A percentile compares a stretch with the other conserved stretches of the same genome.
These are phyloP conservation scores for Echinarachnius parma DNA, from an alignment of 53 echinoderm and acorn worm species.

Conservation along the genomic window DNA sequence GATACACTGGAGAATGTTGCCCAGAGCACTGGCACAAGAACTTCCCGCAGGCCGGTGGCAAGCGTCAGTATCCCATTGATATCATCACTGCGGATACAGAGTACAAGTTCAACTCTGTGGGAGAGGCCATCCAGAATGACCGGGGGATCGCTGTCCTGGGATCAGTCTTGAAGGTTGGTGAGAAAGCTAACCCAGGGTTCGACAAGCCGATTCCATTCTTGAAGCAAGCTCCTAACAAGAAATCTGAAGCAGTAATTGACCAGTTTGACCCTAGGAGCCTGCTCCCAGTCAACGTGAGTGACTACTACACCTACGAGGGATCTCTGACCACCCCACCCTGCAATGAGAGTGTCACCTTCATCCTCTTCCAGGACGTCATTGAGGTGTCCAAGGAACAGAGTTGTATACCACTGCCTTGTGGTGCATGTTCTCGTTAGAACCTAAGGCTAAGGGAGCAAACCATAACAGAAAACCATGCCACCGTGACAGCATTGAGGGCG, in stretches of 20 bases:
- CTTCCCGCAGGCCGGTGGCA: conserved; percentile 66
- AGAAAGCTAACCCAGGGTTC: too few species aligned
- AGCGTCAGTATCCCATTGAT: conserved; percentile 81
- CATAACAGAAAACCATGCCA: too few species aligned
- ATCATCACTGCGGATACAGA: conserved; percentile 60
- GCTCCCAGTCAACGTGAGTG: conserved; percentile 71
- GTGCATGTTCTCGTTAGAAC: too few species aligned
- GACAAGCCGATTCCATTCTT: too few species aligned
- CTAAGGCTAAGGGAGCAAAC: too few species aligned
- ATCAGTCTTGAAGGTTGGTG: conserved; percentile 85
- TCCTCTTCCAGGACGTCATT: conserved; percentile 75
- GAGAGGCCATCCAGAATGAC: conserved; percentile 66
- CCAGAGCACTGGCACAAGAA: conserved; percentile 69
- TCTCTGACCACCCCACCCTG: conserved; percentile 93
- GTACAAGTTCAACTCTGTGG: conserved; percentile 52
- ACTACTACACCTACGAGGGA: conserved; percentile 95
- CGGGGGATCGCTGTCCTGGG: conserved; percentile 81
- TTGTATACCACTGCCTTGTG: too few species aligned
- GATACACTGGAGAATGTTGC: too few species aligned
- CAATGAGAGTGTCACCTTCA: conserved; percentile 82
- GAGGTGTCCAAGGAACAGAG: conserved; percentile 84
- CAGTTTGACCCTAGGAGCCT: too few species aligned
- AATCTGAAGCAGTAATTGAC: too few species aligned
- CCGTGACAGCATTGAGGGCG: too few species aligned
- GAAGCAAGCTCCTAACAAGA: too few species aligned